Evolutionary conservation across 2,113 vertebrate species (phyloP).

Genomic region (Labrus mixtus): DNA sequence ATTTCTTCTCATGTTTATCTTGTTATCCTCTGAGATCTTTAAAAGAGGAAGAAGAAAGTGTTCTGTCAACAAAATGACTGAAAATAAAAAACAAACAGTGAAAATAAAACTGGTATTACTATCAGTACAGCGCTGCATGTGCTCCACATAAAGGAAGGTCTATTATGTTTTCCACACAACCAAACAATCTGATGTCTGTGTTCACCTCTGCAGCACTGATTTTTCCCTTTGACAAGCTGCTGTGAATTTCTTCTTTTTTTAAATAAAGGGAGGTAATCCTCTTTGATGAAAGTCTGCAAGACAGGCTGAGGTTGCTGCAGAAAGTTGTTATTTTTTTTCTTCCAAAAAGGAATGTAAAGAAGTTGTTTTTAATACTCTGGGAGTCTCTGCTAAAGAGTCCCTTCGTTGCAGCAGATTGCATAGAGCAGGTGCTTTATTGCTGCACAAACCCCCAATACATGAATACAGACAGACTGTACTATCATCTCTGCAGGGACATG

Average conservation of each 20-base stretch:
- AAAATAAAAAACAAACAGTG: background rate
- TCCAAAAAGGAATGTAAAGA: background rate
- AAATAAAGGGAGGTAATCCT: background rate
- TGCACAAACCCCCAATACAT: background rate
- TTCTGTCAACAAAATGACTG: too few relatives aligned
- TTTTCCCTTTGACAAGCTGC: background rate
- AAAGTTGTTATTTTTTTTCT: background rate
- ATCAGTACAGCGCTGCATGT: too few relatives aligned
- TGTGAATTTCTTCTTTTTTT: too few relatives aligned
- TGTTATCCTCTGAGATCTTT: too few relatives aligned
- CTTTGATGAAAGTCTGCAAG: background rate
- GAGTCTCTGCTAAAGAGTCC: background rate
- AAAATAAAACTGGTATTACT: background rate
- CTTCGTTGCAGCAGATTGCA: background rate
- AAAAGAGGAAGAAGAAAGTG: too few relatives aligned
- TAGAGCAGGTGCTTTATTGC: background rate
- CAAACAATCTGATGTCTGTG: background rate
- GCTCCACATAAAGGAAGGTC: background rate
- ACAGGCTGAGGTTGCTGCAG: background rate
- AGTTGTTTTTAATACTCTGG: background rate
- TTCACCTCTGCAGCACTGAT: background rate
- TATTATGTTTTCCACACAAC: background rate
- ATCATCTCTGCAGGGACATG: background rate
- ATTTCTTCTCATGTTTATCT: too few relatives aligned
- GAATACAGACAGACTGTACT: background rate